phyloP scores from a whole-genome alignment of 2,888 invertebrate genomes.

The Drosophila maculinotata region DNA sequence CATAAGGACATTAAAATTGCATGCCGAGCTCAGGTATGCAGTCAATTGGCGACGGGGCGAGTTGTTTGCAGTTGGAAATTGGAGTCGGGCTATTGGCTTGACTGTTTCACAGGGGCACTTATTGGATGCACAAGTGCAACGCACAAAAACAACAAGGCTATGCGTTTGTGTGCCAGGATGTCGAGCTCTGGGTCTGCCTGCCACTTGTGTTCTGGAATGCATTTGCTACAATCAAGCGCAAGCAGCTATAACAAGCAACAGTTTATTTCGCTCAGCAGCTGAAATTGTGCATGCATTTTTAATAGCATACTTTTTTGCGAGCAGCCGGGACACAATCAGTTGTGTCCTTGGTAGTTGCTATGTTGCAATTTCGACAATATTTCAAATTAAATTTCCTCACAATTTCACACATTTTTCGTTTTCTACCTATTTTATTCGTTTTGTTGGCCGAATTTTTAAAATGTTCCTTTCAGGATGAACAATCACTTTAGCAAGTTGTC shows the following conservation, averaged over 20 bases:
- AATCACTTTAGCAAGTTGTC: neutral
- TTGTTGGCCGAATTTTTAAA: neutral
- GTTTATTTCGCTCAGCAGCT: conserved; percentile 27
- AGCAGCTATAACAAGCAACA: conserved; percentile 27
- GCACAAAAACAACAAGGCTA: neutral
- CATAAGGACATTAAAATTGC: conserved; percentile 73
- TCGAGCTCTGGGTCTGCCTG: neutral
- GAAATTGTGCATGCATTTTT: conserved; percentile 20
- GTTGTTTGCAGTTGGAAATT: conserved; percentile 29
- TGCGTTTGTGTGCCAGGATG: neutral
- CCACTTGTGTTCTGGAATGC: conserved; percentile 1
- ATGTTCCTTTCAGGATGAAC: too few species aligned
- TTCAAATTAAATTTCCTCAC: conserved; percentile 3
- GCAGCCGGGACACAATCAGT: neutral
- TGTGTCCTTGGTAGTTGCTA: neutral
- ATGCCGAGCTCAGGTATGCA: conserved; percentile 59
- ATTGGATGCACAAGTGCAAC: conserved; percentile 38
- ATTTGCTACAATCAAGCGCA: conserved; percentile 27
- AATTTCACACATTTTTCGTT: neutral
- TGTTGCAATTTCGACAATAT: conserved; percentile 7
- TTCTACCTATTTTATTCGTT: neutral
- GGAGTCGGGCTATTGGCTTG: conserved; percentile 28
- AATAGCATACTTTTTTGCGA: conserved; percentile 16
- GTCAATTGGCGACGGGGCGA: conserved; percentile 19
- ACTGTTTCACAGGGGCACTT: conserved; percentile 37